Percentiles rank a stretch among this genome's conserved stretches.
These are phyloP conservation scores for Chaetura pelagica DNA, from an alignment of 2,113 vertebrate genomes.

Conservation along the genomic window DNA sequence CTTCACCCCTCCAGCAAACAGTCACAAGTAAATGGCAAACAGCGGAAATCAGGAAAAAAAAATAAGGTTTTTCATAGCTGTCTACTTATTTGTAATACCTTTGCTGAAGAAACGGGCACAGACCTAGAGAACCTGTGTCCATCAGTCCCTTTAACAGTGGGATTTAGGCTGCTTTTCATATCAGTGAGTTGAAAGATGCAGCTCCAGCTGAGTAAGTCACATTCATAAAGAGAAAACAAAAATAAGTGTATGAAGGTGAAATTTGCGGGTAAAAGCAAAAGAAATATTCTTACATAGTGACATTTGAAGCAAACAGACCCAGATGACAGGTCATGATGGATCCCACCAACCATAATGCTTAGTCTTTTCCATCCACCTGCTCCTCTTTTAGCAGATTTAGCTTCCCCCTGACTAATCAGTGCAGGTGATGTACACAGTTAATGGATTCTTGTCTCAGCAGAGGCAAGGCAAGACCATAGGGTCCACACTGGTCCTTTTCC, in stretches of 20 bases:
- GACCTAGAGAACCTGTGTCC: neutral
- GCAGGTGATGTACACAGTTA: neutral
- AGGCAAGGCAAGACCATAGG: neutral
- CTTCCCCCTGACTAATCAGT: neutral
- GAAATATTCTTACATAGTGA: neutral
- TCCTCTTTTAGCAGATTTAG: neutral
- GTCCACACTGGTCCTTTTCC: neutral
- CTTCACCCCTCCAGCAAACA: neutral
- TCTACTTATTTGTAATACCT: neutral
- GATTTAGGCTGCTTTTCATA: neutral
- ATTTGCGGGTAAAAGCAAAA: neutral
- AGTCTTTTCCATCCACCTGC: neutral
- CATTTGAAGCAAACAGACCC: neutral
- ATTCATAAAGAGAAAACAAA: neutral
- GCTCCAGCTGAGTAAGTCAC: neutral
- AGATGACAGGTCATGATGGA: neutral
- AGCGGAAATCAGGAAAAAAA: neutral
- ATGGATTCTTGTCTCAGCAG: neutral
- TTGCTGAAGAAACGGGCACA: neutral
- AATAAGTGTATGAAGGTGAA: neutral
- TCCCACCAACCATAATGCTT: fast-evolving
- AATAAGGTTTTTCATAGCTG: neutral
- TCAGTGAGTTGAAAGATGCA: neutral
- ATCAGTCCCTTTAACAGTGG: neutral
- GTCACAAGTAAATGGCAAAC: neutral